Evolutionary conservation across 1,140 invertebrate genomes (phyloP), one percentile per base, ranked within the genome.

Genomic region (Caenorhabditis tropicalis): DNA sequence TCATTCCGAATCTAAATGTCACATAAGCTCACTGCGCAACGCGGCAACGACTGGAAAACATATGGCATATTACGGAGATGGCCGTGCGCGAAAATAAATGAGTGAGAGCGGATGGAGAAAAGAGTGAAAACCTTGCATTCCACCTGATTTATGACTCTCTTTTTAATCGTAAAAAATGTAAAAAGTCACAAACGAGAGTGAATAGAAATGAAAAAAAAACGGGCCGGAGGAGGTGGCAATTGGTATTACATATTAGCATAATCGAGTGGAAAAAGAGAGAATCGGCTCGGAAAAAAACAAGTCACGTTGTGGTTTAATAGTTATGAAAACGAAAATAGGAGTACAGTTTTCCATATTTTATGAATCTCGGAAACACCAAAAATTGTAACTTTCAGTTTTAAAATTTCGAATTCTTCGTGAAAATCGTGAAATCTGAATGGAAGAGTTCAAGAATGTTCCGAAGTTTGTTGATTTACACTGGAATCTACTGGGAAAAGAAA

Each of bases 51-150:
- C 65, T 43, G 65, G 36, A 74, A 74, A 74, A 46, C 65, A 43
- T 74, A 74, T 74, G 65, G 65, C 65, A 46, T 74, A 74, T 74
- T 74, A 74, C 65, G 65, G 36, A n/a, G n/a, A n/a, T n/a, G n/a
- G n/a, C n/a, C n/a, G 65, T 74, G 65, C 36, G 65, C 65, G 65
- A 74, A 43, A 74, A 74, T 74, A 74, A 74, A 74, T 74, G 36
- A 43, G 65, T 36, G 36, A 24, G n/a, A 46, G n/a, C n/a, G 24
- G n/a, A 24, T 15, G 48, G 16, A 33, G 16, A 36, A 65, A 33
- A 9, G 5, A 65, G 58, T 21, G 5, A n/a, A 16, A 27, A 16
- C 29, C 53, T 27, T 6, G 12, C 21, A 7, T 74, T 21, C 33
- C 65, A 43, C 65, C 65, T 74, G 33, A 74, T 74, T 74, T 74